Base-by-base conservation (phyloP, 2,888 invertebrate genomes). In the Micoletzkya japonica region DNA sequence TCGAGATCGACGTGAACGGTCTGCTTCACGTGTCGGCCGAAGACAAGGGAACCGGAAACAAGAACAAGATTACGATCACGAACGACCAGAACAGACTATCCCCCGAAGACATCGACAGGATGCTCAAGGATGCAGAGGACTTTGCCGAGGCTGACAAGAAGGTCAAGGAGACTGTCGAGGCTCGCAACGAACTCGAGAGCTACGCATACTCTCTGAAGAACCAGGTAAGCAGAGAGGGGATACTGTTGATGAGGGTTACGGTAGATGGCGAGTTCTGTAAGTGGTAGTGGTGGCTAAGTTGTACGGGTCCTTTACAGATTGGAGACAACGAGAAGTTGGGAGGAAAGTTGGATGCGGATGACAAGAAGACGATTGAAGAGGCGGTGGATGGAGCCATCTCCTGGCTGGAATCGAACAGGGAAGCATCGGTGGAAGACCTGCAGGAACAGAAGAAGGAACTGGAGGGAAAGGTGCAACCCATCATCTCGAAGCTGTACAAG, bases 101-200 rank as follows among this genome's bases (percentile, higher is more conserved):
- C 20, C 96, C 95, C 4, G 97, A 98, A 81, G 97, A 98, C 85
- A 99, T 98, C 80, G 96, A 98, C 86, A 68, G 95, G 75, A 98
- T 99, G 98, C 95, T 98, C 87, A 93, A 93, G 74, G 97, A 98
- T 86, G 96, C 97, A 0, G 98, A 98, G 88, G 94, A 93, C 87
- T 98, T 96, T 88, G 95, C 96, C 26, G 97, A 97, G 85, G 97
- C 98, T 79, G 98, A 99, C 88, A 95, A 95, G 89, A 94, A 94
- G 87, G 89, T 94, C 77, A 78, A 77, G 74, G 78, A 78, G 58
- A 74, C 74, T 73, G 76, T 77, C 26, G 97, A 97, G 86, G 91
- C 96, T 3, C 91, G 95, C 78, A 97, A 97, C 87, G 97, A 97
- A 86, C 90, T 98, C 69, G 97, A 98, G 88, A 93, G 93, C 71